These are phyloP conservation scores for Dasypogon diadema DNA, from an alignment of 2,888 invertebrate species.

Conservation along the genomic window DNA sequence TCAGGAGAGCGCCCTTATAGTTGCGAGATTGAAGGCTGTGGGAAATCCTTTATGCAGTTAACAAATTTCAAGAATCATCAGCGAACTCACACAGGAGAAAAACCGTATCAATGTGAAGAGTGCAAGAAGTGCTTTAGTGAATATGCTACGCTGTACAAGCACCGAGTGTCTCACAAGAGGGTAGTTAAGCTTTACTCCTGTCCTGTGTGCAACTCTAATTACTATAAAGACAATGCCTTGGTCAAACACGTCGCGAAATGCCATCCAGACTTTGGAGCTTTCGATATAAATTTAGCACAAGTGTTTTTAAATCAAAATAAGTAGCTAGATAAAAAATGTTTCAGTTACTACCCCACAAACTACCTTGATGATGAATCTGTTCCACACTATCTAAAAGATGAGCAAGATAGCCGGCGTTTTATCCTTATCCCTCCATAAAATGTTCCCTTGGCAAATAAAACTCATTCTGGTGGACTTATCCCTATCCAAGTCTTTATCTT, in stretches of 20 bases:
- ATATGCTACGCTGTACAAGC: not conserved
- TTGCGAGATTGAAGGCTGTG: not conserved
- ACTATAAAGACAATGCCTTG: not conserved
- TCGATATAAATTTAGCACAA: not conserved
- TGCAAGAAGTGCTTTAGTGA: constrained; percentile 1
- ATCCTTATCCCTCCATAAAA: too few relatives aligned
- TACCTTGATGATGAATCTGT: too few relatives aligned
- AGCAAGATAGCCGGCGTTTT: too few relatives aligned
- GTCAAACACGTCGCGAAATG: not conserved
- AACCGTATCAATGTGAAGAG: not conserved
- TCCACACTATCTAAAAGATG: too few relatives aligned
- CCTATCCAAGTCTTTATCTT: too few relatives aligned
- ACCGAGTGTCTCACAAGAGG: not conserved
- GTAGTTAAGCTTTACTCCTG: not conserved
- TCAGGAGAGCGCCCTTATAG: not conserved
- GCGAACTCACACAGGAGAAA: not conserved
- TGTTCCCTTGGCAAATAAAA: too few relatives aligned
- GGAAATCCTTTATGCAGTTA: not conserved
- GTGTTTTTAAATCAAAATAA: not conserved
- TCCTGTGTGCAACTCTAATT: not conserved
- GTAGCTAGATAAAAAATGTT: too few relatives aligned
- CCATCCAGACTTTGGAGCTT: not conserved
- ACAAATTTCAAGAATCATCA: not conserved
- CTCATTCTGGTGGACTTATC: too few relatives aligned
- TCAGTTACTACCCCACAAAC: too few relatives aligned